These are phyloP conservation scores for Apamea epomidion DNA, from an alignment of 2,888 invertebrate genomes.

Conservation along the genomic window DNA sequence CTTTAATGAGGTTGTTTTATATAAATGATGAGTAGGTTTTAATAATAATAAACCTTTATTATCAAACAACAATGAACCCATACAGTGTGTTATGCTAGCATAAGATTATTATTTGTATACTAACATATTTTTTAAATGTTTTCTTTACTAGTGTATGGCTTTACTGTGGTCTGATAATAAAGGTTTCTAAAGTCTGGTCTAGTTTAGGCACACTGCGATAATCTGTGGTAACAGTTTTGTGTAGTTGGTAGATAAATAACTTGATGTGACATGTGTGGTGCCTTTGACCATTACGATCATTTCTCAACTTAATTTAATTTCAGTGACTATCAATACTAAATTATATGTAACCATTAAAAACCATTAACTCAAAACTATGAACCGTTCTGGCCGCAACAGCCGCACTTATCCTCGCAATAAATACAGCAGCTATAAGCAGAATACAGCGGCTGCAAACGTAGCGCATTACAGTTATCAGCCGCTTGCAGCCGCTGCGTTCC, in stretches of 20 bases:
- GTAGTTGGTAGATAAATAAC: background rate
- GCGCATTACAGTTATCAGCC: slow-evolving; percentile 55
- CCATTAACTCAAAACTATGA: slow-evolving; percentile 10
- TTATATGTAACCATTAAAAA: background rate
- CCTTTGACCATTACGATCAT: background rate
- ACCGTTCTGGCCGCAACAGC: background rate
- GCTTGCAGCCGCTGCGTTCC: slow-evolving; percentile 39
- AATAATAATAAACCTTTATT: background rate
- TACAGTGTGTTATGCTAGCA: no score
- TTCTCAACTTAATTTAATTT: no score
- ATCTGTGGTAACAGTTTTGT: no score
- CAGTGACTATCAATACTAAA: background rate
- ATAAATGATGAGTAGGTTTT: background rate
- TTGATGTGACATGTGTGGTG: background rate
- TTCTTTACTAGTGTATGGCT: background rate
- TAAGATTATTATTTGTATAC: no score
- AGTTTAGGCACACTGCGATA: background rate
- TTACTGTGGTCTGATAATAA: background rate
- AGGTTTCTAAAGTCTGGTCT: background rate
- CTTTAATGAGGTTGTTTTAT: slow-evolving; percentile 8
- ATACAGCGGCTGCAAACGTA: slow-evolving; percentile 43
- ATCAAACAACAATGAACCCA: background rate
- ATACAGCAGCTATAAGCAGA: slow-evolving; percentile 36
- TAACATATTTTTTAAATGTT: no score
- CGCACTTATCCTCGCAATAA: slow-evolving; percentile 43